These are phyloP conservation scores for Lepidurus packardi DNA, from an alignment of 1,140 invertebrate species.

Conservation along the genomic window DNA sequence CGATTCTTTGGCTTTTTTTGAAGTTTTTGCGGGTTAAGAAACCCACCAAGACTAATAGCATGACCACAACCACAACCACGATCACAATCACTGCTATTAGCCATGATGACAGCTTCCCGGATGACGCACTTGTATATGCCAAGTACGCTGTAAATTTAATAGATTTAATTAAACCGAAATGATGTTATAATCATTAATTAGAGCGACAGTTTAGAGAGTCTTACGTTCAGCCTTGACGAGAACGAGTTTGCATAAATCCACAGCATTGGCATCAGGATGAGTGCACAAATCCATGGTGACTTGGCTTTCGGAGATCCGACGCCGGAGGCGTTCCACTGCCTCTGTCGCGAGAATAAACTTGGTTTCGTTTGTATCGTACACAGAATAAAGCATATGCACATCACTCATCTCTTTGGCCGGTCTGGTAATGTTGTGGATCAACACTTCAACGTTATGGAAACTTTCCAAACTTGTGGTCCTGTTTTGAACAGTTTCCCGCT, in stretches of 20 bases:
- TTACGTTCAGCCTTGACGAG: conserved; percentile 29
- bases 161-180: not conserved
- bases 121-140: not conserved
- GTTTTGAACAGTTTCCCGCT: not conserved
- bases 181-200: not conserved
- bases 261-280: conserved; percentile 1
- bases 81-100: not conserved
- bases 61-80: not conserved
- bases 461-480: not conserved
- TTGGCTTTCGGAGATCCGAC: conserved; percentile 9
- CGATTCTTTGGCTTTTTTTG: not conserved
- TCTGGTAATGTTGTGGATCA: conserved; percentile 28
- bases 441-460: not conserved
- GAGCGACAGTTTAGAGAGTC: not conserved
- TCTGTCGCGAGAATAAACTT: not conserved
- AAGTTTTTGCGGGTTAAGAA: not conserved
- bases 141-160: conserved; percentile 22
- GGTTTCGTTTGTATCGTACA: not conserved
- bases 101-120: not conserved
- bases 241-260: conserved; percentile 23
- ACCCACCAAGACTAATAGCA: not conserved
- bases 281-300: conserved; percentile 26
- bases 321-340: not conserved
- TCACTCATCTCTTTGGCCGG: conserved; percentile 19
- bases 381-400: conserved; percentile 2